These are phyloP conservation scores for Ptychochromis oligacanthus DNA, from an alignment of 2,113 vertebrate genomes.

Conservation along the genomic window DNA sequence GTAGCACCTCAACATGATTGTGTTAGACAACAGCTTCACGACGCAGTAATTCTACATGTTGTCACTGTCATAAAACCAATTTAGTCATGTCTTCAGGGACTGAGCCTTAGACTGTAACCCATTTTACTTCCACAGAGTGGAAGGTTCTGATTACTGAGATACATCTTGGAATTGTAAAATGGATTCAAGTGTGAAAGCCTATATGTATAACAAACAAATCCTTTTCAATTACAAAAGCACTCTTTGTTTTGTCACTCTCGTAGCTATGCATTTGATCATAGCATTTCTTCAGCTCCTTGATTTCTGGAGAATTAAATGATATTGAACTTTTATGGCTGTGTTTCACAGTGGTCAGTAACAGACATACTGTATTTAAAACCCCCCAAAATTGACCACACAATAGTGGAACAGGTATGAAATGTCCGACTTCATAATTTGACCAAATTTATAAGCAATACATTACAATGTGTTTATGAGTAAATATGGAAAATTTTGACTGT, in stretches of 20 bases:
- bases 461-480: neutral
- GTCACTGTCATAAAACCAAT: constrained; percentile 33
- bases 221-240: constrained; percentile 4
- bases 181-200: neutral
- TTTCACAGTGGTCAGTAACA: neutral
- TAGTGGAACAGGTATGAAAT: neutral
- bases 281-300: neutral
- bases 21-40: constrained; percentile 21
- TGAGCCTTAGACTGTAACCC: constrained; percentile 17
- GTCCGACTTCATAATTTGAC: neutral
- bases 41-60: constrained; percentile 43
- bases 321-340: neutral
- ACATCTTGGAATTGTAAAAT: neutral
- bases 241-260: neutral
- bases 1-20: neutral
- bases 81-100: neutral
- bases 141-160: constrained; percentile 25
- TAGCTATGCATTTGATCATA: neutral
- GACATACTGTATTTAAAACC: neutral
- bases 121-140: constrained; percentile 16
- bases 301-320: neutral
- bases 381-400: neutral
- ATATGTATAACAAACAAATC: neutral
- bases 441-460: neutral
- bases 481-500: neutral